Evolutionary conservation across 2,888 invertebrate genomes (phyloP).

Genomic region (Stenodera caucasica): DNA sequence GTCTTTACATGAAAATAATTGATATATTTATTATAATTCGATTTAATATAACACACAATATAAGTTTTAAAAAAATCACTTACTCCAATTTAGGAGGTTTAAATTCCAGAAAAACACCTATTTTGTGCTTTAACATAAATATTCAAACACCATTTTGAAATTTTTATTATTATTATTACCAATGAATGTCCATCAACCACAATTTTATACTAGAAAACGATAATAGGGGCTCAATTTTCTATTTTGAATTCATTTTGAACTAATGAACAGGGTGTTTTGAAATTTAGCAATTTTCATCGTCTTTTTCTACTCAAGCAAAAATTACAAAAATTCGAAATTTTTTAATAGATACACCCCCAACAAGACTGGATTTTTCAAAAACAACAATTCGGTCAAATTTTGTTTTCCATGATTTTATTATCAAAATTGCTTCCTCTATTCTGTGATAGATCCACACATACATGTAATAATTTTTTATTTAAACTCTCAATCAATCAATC

Average conservation of each 20-base stretch:
- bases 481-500: not conserved
- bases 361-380: not conserved
- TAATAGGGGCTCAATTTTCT: not conserved
- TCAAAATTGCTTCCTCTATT: not conserved
- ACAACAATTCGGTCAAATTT: not conserved
- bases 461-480: not conserved
- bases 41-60: not conserved
- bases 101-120: not conserved
- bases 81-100: not conserved
- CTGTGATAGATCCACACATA: not conserved
- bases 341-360: not conserved
- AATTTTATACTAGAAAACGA: not conserved
- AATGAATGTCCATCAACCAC: too few relatives aligned
- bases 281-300: not conserved
- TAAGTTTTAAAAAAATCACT: not conserved
- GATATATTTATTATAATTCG: too few relatives aligned
- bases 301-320: not conserved
- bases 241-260: too few relatives aligned
- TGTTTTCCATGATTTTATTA: not conserved
- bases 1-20: not conserved
- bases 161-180: not conserved
- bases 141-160: constrained; percentile 5
- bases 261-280: too few relatives aligned
- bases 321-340: too few relatives aligned
- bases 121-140: constrained; percentile 2